Percentiles rank a stretch among this genome's conserved stretches.
Conservation (phyloP, 2,888 invertebrate species). For the Himalopsyche japonica region DNA sequence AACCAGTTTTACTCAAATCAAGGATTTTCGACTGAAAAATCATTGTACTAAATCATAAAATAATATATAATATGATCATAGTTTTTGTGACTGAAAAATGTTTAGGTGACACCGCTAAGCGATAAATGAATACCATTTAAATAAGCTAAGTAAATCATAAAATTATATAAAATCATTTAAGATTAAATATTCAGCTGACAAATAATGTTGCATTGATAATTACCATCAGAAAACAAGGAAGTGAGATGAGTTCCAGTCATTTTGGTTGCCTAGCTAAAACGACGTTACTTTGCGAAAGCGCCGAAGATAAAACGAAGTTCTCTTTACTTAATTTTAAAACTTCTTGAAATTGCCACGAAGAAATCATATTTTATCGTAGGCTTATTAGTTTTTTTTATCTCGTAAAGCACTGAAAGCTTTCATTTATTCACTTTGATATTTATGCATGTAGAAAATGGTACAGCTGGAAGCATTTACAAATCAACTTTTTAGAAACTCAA, state of each 20-base stretch:
- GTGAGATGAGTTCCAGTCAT: not conserved
- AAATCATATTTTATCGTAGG: not conserved
- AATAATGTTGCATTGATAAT: not conserved
- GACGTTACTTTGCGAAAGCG: not conserved
- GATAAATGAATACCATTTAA: too few relatives aligned
- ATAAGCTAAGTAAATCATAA: too few relatives aligned
- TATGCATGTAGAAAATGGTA: not conserved
- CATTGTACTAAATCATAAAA: too few relatives aligned
- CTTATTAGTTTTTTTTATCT: not conserved
- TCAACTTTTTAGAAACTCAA: not conserved
- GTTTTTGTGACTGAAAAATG: too few relatives aligned
- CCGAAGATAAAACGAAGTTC: not conserved
- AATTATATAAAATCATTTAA: too few relatives aligned
- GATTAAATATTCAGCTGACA: not conserved
- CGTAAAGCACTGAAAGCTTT: not conserved
- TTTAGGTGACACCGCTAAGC: too few relatives aligned
- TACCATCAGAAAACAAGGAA: not conserved
- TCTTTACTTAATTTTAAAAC: not conserved
- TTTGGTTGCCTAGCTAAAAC: not conserved
- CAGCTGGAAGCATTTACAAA: not conserved
- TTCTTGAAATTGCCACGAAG: not conserved
- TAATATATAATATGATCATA: too few relatives aligned
- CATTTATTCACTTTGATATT: not conserved
- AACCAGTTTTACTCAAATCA: too few relatives aligned
- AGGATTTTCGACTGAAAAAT: too few relatives aligned